Evolutionary conservation across 1,140 invertebrate species (phyloP).

Genomic region (Bradysia coprophila): DNA sequence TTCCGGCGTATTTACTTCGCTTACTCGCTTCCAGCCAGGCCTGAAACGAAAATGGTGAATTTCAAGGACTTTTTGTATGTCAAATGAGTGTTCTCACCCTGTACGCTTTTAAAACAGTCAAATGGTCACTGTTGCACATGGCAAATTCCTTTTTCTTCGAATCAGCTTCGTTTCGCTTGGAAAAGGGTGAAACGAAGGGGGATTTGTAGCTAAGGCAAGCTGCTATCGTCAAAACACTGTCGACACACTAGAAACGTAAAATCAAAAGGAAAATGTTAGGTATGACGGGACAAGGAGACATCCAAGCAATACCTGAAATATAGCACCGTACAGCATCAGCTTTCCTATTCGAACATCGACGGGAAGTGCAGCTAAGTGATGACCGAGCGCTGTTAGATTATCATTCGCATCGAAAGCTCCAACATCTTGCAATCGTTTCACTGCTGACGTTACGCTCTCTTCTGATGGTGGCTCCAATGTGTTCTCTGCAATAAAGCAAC

Average conservation of each 20-base stretch:
- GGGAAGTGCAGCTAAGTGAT: constrained; percentile 73
- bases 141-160: constrained; percentile 53
- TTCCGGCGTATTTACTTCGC: constrained; percentile 35
- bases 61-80: constrained; percentile 1
- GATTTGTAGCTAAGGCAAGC: constrained; percentile 73
- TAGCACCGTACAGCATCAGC: constrained; percentile 75
- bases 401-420: constrained; percentile 66
- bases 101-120: constrained; percentile 60
- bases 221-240: constrained; percentile 84
- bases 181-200: constrained; percentile 60
- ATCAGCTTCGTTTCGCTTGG: constrained; percentile 47
- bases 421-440: constrained; percentile 59
- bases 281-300: too few relatives aligned
- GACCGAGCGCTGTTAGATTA: constrained; percentile 72
- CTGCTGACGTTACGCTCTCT: constrained; percentile 56
- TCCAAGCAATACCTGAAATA: constrained; percentile 69
- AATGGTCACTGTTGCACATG: constrained; percentile 56
- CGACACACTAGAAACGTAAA: constrained; percentile 42
- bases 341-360: constrained; percentile 82
- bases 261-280: not conserved
- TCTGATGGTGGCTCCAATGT: constrained; percentile 65
- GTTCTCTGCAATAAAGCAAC: too few relatives aligned
- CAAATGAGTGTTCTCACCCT: constrained; percentile 28
- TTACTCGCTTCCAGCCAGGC: constrained; percentile 48
- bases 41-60: constrained; percentile 24